A percentile compares a stretch with the other conserved stretches of the same genome.
Conservation (phyloP, 1,140 invertebrate genomes). For the Helicoverpa zea region DNA sequence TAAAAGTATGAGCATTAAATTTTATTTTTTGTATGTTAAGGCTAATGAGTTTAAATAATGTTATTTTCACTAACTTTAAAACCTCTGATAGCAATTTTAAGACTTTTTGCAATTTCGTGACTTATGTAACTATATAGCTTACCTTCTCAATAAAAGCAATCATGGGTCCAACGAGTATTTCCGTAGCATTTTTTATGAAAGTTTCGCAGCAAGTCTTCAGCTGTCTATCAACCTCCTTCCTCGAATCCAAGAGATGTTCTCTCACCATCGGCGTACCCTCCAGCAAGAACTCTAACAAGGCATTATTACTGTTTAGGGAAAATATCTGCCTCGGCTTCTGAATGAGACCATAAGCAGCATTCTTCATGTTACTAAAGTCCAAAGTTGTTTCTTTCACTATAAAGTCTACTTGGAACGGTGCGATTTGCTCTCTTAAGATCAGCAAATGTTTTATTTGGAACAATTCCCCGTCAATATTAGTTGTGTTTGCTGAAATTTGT, state of each 20-base stretch:
- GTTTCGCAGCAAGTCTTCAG: constrained; percentile 96
- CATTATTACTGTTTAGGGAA: constrained; percentile 95
- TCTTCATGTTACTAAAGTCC: constrained; percentile 96
- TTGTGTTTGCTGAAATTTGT: constrained; percentile 90
- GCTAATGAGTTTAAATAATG: too few species aligned
- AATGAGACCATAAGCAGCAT: constrained; percentile 94
- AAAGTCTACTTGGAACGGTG: constrained; percentile 99
- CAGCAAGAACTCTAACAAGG: constrained; percentile 96
- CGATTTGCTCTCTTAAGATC: constrained; percentile 98
- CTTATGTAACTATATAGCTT: constrained; percentile 18
- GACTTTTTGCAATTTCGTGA: too few species aligned
- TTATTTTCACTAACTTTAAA: too few species aligned
- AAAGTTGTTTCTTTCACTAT: constrained; percentile 96
- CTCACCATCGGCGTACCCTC: constrained; percentile 97
- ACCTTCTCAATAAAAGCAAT: constrained; percentile 92
- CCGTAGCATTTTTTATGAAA: constrained; percentile 94
- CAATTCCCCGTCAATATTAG: constrained; percentile 95
- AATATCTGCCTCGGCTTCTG: constrained; percentile 96
- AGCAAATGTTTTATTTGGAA: constrained; percentile 99
- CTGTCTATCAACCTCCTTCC: constrained; percentile 97
- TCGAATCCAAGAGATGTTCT: constrained; percentile 96
- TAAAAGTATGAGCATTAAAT: too few species aligned
- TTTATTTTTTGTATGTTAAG: too few species aligned
- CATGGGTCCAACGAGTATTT: constrained; percentile 91
- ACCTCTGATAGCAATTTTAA: too few species aligned